Conservation (phyloP, 1,140 invertebrate genomes). For the Proales similis region DNA sequence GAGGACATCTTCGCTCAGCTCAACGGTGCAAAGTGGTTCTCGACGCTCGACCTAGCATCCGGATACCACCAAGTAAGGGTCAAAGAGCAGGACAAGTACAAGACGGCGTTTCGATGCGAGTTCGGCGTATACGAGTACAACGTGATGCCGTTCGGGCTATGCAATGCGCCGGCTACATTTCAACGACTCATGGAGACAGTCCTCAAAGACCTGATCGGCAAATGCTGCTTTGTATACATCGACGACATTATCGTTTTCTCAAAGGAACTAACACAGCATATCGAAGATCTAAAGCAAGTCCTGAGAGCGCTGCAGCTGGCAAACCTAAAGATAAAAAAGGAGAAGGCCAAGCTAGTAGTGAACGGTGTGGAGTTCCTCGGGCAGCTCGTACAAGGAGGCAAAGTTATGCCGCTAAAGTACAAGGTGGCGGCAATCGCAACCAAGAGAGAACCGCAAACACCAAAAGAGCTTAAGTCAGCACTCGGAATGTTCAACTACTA, state of each 20-base stretch:
- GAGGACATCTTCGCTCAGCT: not conserved
- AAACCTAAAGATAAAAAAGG: no score
- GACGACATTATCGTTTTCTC: slow-evolving; percentile 17
- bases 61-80: slow-evolving; percentile 40
- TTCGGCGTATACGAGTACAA: slow-evolving; percentile 45
- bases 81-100: slow-evolving; percentile 30
- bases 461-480: slow-evolving; percentile 42
- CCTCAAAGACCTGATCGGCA: not conserved
- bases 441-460: slow-evolving; percentile 42
- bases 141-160: slow-evolving; percentile 52
- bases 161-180: slow-evolving; percentile 52
- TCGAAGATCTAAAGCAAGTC: slow-evolving; percentile 4
- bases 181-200: slow-evolving; percentile 53
- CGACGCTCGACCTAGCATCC: slow-evolving; percentile 4
- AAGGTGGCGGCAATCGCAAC: slow-evolving; percentile 41
- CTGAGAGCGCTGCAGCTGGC: not conserved
- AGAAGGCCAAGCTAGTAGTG: no score
- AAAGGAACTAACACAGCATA: not conserved
- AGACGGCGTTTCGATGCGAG: slow-evolving; percentile 37
- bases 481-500: slow-evolving; percentile 44
- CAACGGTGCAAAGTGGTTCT: not conserved
- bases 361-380: no score
- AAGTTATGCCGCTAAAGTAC: no score
- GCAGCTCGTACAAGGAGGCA: no score
- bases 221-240: slow-evolving; percentile 8